phyloP scores from a whole-genome alignment of 2,888 invertebrate species.

The Cephonodes hylas region DNA sequence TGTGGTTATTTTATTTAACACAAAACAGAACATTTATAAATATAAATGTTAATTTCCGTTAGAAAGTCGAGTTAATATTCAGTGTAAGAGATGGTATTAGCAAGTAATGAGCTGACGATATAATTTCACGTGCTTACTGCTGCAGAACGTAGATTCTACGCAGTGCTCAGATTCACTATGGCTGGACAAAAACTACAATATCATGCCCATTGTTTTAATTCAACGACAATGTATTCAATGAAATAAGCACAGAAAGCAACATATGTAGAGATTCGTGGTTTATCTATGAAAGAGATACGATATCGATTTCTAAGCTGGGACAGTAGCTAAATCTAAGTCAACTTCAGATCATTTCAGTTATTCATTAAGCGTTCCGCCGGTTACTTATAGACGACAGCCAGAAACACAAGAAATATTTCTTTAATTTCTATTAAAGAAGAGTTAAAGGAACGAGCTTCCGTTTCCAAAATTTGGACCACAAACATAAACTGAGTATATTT shows the following conservation, averaged over 20 bases:
- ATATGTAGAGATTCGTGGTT: not conserved
- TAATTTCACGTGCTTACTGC: constrained; percentile 69
- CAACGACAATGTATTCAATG: not conserved
- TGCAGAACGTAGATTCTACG: constrained; percentile 66
- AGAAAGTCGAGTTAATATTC: constrained; percentile 1
- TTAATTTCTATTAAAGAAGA: too few species aligned
- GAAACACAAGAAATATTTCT: too few species aligned
- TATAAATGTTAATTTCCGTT: not conserved
- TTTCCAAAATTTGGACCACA: not conserved
- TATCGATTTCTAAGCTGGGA: not conserved
- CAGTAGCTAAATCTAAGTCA: not conserved
- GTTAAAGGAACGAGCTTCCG: too few species aligned
- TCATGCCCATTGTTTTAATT: not conserved
- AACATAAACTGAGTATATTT: not conserved
- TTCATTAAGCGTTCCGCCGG: not conserved
- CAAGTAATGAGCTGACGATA: constrained; percentile 32
- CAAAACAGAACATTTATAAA: not conserved
- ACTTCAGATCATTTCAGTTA: not conserved
- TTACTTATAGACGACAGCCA: too few species aligned
- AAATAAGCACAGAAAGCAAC: not conserved
- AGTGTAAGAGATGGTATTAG: constrained; percentile 13
- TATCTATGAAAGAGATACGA: not conserved
- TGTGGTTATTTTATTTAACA: not conserved
- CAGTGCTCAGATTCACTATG: constrained; percentile 29
- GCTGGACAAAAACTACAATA: constrained; percentile 20